Evolutionary conservation across 1,140 invertebrate genomes (phyloP).

Genomic region (Apis laboriosa): DNA sequence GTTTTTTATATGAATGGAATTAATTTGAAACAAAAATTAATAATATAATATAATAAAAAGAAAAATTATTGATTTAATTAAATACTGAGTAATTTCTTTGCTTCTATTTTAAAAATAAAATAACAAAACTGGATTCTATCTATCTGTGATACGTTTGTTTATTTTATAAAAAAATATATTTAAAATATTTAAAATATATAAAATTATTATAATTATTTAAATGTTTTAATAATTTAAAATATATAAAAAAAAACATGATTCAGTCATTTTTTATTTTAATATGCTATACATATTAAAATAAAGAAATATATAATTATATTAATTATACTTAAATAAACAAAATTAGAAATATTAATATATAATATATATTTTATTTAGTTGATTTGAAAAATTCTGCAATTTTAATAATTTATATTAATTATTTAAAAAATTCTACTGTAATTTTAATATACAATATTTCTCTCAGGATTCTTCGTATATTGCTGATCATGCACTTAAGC

Average conservation of each 20-base stretch:
- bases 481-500: slow-evolving; percentile 26
- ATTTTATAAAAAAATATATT: not conserved
- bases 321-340: not conserved
- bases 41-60: not conserved
- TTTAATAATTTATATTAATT: no score
- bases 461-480: not conserved
- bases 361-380: not conserved
- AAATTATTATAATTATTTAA: not conserved
- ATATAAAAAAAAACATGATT: not conserved
- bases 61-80: not conserved
- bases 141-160: not conserved
- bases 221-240: no score
- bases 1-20: not conserved
- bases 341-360: slow-evolving; percentile 19
- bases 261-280: not conserved
- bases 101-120: not conserved
- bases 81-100: not conserved
- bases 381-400: not conserved
- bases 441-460: not conserved
- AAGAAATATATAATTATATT: not conserved
- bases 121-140: slow-evolving; percentile 1
- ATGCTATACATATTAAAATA: not conserved
- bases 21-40: not conserved
- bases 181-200: slow-evolving; percentile 1
- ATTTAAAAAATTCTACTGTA: not conserved